Percentiles rank a stretch among this genome's conserved stretches.
These are phyloP conservation scores for Microctonus aethiopoides DNA, from an alignment of 2,888 invertebrate species.

Conservation along the genomic window DNA sequence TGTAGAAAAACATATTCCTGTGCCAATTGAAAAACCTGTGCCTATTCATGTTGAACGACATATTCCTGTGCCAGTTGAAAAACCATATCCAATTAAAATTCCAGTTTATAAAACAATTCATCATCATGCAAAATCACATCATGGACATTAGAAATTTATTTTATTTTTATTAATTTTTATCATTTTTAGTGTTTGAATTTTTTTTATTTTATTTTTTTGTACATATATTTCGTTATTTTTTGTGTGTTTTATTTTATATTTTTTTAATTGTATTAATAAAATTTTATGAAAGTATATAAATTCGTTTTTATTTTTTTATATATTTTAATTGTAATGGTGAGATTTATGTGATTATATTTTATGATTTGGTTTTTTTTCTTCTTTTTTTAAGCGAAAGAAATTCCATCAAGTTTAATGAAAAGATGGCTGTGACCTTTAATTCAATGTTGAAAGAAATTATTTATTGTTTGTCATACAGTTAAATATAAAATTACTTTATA, in stretches of 20 bases:
- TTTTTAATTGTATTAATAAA: neutral
- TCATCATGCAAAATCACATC: constrained; percentile 72
- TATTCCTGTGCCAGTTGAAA: constrained; percentile 75
- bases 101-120: constrained; percentile 79
- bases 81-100: constrained; percentile 77
- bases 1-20: constrained; percentile 75
- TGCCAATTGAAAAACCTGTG: constrained; percentile 76
- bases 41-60: constrained; percentile 78
- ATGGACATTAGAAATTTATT: constrained; percentile 2
- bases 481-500: neutral
- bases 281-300: neutral
- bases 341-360: neutral
- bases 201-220: constrained; percentile 12
- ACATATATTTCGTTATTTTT: constrained; percentile 12
- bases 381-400: neutral
- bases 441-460: neutral
- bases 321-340: neutral
- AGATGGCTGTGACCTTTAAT: neutral
- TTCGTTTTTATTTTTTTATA: neutral
- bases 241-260: neutral
- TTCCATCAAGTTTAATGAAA: neutral
- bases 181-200: constrained; percentile 20
- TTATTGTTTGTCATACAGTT: neutral
- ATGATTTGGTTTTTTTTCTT: neutral
- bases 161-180: neutral